phyloP scores from a whole-genome alignment of 2,113 vertebrate species.

The Sialia sialis region DNA sequence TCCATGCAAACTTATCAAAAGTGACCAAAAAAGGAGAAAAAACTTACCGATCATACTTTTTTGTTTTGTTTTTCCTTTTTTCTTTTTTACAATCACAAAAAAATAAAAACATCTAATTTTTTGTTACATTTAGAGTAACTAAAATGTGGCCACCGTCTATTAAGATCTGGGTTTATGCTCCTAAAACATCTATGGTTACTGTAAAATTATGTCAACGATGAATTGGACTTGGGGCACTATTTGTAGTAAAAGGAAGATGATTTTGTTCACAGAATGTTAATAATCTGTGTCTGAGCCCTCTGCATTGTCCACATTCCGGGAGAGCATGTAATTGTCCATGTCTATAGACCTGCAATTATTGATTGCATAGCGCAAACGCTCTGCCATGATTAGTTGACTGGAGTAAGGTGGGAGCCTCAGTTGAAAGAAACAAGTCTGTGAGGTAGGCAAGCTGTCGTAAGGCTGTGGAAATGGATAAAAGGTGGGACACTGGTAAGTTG shows the following conservation, averaged over 20 bases:
- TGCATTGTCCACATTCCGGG: constrained; percentile 83
- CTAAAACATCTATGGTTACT: constrained; percentile 77
- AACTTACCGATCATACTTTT: constrained; percentile 42
- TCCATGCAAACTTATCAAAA: constrained; percentile 90
- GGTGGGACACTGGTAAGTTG: not conserved
- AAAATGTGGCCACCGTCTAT: constrained; percentile 75
- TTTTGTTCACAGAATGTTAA: constrained; percentile 63
- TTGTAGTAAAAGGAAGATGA: constrained; percentile 29
- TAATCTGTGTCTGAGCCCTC: constrained; percentile 88
- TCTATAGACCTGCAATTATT: constrained; percentile 88
- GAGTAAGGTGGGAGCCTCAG: constrained; percentile 85
- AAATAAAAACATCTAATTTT: constrained; percentile 83
- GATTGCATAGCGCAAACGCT: constrained; percentile 86
- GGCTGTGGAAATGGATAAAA: constrained; percentile 71
- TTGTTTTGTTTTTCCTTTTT: constrained; percentile 64
- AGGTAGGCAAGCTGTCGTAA: constrained; percentile 88
- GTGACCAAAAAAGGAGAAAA: constrained; percentile 74
- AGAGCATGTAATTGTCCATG: constrained; percentile 90
- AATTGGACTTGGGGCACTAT: constrained; percentile 44
- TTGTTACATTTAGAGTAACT: constrained; percentile 80
- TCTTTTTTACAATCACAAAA: constrained; percentile 83
- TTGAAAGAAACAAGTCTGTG: constrained; percentile 90
- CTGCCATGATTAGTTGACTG: constrained; percentile 83
- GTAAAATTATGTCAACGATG: constrained; percentile 61
- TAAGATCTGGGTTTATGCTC: constrained; percentile 65